These are phyloP conservation scores for Cryptoblepharus egeriae DNA, from an alignment of 2,797 vertebrate genomes.

Conservation along the genomic window DNA sequence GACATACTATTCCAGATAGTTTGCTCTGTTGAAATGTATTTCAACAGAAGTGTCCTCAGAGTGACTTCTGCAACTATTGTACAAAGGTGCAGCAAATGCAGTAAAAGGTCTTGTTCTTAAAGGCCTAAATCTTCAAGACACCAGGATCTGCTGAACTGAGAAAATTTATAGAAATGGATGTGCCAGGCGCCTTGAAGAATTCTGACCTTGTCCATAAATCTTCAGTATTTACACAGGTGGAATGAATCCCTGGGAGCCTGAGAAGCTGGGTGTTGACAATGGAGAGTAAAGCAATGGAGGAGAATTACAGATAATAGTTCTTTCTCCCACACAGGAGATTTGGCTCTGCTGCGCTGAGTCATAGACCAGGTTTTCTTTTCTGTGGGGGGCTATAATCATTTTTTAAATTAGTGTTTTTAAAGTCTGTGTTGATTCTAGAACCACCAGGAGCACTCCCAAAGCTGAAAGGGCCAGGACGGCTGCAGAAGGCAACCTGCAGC, in stretches of 20 bases:
- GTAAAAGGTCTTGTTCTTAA: neutral
- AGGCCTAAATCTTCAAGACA: neutral
- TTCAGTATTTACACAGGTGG: slow-evolving; percentile 38
- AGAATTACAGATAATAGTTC: slow-evolving; percentile 20
- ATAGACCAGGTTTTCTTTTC: slow-evolving; percentile 8
- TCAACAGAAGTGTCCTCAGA: neutral
- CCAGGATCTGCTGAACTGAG: neutral
- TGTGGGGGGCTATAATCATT: neutral
- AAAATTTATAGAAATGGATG: neutral
- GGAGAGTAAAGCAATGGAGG: neutral
- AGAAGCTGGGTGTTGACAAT: slow-evolving; percentile 20
- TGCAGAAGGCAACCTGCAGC: neutral
- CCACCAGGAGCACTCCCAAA: neutral
- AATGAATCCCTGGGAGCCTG: slow-evolving; percentile 12
- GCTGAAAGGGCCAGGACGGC: neutral
- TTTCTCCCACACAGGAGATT: neutral
- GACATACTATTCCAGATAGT: rapidly evolving
- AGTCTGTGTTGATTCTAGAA: slow-evolving; percentile 7
- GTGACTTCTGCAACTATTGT: neutral
- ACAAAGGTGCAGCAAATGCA: neutral
- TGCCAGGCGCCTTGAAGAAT: neutral
- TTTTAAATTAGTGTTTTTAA: slow-evolving; percentile 12
- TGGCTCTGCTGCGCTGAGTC: neutral
- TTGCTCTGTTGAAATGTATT: neutral
- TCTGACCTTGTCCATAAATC: slow-evolving; percentile 24